Evolutionary conservation across 2,113 vertebrate species (phyloP), one percentile per base, ranked within the genome.

Genomic region (Sylvilagus bachmani): DNA sequence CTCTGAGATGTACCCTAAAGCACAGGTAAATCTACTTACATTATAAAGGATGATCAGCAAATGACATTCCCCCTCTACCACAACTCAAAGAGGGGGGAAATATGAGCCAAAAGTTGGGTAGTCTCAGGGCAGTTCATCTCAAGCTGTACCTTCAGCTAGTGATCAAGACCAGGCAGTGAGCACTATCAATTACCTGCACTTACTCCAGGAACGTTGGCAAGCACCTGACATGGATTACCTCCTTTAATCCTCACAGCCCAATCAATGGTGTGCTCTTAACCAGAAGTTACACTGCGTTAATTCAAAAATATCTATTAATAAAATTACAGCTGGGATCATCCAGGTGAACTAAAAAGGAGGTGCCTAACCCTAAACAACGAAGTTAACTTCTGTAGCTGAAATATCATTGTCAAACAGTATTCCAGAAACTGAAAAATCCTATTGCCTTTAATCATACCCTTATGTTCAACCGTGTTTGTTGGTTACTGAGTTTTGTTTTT

Each of bases 21-120:
- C 29, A 8, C 67, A 87, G 51, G 58, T 38, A 84, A 31, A 49
- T 31, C 33, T 12, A 75, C 62, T 22, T 21, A 87, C 12, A 67
- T 36, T 33, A 71, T 0, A 66, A 24, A 7, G 44, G 17, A 66
- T 55, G n/a, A 71, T 36, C 79, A 67, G 44, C 33, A 84, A 44
- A 51, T 44, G 9, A 24, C 3, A 5, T 27, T 83, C 64, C 19
- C 53, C 81, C 44, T 78, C 70, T 29, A 49, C 31, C 51, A 73
- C 17, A 73, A 70, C 21, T 89, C 31, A 73, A 91, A 53, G 6
- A 81, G 24, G 8, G 1, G 10, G 13, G 62, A 24, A 51, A 80
- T 33, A n/a, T 9, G 27, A 5, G 29, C 22, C 17, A 16, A 10
- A 66, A 66, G 31, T 0, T 7, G 1, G 10, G 5, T 22, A 9